These are phyloP conservation scores for Muschampia plurimacula DNA, from an alignment of 2,888 invertebrate species.

Conservation along the genomic window DNA sequence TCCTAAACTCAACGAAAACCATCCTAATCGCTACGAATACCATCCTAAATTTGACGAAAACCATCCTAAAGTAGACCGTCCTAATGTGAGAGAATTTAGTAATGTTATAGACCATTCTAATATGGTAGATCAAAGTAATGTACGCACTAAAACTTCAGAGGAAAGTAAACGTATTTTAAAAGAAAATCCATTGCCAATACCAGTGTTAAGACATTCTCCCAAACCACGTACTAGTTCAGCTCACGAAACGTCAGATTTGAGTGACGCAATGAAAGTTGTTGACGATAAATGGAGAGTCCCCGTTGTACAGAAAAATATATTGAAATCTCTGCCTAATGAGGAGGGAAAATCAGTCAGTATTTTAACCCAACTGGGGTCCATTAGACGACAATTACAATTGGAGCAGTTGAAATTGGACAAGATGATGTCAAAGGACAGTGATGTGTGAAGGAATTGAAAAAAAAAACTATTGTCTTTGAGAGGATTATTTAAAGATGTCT, in stretches of 20 bases:
- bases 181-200: conserved; percentile 84
- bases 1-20: not conserved
- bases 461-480: too few species aligned
- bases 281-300: conserved; percentile 86
- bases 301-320: conserved; percentile 87
- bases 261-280: conserved; percentile 72
- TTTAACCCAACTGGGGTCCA: conserved; percentile 89
- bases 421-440: conserved; percentile 59
- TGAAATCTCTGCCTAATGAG: conserved; percentile 75
- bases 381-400: conserved; percentile 88
- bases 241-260: conserved; percentile 53
- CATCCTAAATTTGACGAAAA: not conserved
- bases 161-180: conserved; percentile 17
- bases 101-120: not conserved
- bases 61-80: not conserved
- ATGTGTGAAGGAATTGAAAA: conserved; percentile 28
- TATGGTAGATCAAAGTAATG: not conserved
- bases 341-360: conserved; percentile 84
- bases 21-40: not conserved
- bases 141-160: not conserved
- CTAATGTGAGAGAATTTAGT: not conserved
- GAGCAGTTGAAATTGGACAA: conserved; percentile 87
- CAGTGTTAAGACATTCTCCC: conserved; percentile 86
- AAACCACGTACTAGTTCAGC: conserved; percentile 42
- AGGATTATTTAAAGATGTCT: too few species aligned